These are phyloP conservation scores for Acanthiza pusilla DNA, from an alignment of 2,797 vertebrate genomes.

Conservation along the genomic window DNA sequence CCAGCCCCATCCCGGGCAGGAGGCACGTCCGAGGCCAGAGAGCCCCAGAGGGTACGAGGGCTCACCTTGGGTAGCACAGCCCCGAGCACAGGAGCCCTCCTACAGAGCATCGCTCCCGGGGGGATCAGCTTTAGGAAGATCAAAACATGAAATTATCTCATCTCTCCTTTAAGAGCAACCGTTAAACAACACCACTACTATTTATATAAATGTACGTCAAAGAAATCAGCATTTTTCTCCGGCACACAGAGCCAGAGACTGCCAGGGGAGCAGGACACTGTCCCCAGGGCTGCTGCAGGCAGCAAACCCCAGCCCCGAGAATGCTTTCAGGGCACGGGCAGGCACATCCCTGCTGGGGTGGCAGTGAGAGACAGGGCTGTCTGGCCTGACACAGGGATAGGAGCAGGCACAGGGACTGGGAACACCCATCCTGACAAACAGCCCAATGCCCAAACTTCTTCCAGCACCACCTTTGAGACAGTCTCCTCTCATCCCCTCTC, in stretches of 20 bases:
- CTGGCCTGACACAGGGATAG: background rate
- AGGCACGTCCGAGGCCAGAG: rapidly evolving
- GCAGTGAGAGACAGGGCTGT: background rate
- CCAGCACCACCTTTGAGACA: background rate
- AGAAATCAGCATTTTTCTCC: background rate
- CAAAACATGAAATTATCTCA: conserved; percentile 70
- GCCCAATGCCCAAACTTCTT: background rate
- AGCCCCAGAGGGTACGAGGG: rapidly evolving
- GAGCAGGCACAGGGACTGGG: background rate
- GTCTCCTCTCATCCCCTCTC: background rate
- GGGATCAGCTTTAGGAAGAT: conserved; percentile 41
- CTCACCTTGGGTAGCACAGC: background rate
- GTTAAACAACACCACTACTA: conserved; percentile 48
- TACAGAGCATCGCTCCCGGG: background rate
- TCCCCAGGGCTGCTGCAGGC: background rate
- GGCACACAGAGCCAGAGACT: background rate
- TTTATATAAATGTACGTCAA: conserved; percentile 23
- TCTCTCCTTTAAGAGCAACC: conserved; percentile 51
- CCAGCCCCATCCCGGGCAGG: background rate
- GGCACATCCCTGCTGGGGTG: background rate
- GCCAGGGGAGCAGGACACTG: background rate
- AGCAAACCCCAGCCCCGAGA: rapidly evolving
- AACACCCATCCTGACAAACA: background rate
- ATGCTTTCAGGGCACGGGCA: background rate
- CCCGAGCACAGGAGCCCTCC: background rate